Conservation (phyloP, 2,797 vertebrate species). For the Coregonus suidteri region DNA sequence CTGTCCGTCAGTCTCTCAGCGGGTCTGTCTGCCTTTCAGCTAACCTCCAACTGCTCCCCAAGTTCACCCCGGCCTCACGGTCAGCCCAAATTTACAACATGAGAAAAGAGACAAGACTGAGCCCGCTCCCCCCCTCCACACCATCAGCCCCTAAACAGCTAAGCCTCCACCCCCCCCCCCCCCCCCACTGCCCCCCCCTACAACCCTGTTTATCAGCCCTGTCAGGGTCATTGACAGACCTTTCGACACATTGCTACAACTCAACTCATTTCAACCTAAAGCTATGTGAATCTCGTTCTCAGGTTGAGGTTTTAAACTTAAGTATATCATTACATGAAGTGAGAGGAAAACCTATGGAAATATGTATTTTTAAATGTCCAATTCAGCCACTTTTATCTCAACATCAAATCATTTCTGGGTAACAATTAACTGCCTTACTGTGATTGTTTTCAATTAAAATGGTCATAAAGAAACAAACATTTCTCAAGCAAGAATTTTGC, state of each 20-base stretch:
- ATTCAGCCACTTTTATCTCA: too few species aligned
- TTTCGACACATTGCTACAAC: conserved; percentile 45
- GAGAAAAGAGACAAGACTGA: conserved; percentile 29
- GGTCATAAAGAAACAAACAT: too few species aligned
- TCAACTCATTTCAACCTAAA: conserved; percentile 55
- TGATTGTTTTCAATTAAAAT: too few species aligned
- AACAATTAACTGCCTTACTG: too few species aligned
- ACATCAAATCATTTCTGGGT: too few species aligned
- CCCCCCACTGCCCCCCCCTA: neutral
- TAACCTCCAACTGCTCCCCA: conserved; percentile 66
- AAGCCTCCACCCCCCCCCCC: conserved; percentile 5
- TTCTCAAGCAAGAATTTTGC: too few species aligned
- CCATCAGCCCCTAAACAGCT: conserved; percentile 41
- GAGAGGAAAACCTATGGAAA: neutral
- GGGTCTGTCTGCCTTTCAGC: conserved; percentile 55
- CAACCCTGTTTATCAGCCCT: neutral
- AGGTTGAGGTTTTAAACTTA: conserved; percentile 15
- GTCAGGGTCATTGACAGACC: conserved; percentile 38
- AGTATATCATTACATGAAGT: neutral
- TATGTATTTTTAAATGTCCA: too few species aligned
- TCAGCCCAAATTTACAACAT: conserved; percentile 64
- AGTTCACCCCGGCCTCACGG: conserved; percentile 48
- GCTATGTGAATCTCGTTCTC: conserved; percentile 54
- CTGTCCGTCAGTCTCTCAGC: conserved; percentile 39
- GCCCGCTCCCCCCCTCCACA: too few species aligned